These are phyloP conservation scores for Paratilapia polleni DNA, from an alignment of 2,113 vertebrate genomes.

Conservation along the genomic window DNA sequence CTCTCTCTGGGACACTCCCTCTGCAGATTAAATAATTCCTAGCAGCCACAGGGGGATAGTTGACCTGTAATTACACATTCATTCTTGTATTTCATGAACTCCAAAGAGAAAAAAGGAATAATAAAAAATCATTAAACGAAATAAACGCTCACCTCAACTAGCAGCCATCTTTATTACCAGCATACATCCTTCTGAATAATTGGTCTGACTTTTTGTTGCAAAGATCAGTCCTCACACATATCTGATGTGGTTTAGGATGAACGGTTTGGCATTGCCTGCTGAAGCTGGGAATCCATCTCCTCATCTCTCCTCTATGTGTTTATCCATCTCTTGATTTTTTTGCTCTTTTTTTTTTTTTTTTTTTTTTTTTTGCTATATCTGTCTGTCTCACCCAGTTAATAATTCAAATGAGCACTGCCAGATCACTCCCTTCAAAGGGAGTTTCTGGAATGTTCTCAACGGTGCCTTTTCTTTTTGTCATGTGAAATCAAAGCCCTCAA, in stretches of 20 bases:
- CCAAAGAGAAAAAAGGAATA: not conserved
- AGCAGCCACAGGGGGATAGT: slow-evolving; percentile 20
- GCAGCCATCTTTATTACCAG: slow-evolving; percentile 21
- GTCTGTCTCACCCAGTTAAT: slow-evolving; percentile 68
- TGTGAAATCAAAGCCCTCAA: slow-evolving; percentile 74
- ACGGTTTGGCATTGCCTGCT: slow-evolving; percentile 8
- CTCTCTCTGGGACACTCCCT: slow-evolving; percentile 40
- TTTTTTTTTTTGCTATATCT: slow-evolving; percentile 9
- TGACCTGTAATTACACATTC: slow-evolving; percentile 49
- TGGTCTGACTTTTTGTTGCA: slow-evolving; percentile 44
- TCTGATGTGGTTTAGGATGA: slow-evolving; percentile 12
- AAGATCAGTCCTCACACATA: slow-evolving; percentile 21
- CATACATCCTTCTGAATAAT: slow-evolving; percentile 43
- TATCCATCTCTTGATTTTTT: slow-evolving; percentile 45
- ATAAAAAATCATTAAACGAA: slow-evolving; percentile 17
- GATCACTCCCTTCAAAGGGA: slow-evolving; percentile 74
- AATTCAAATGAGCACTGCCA: slow-evolving; percentile 76
- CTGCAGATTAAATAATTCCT: slow-evolving; percentile 37
- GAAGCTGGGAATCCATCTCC: slow-evolving; percentile 44
- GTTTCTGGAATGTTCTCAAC: slow-evolving; percentile 70
- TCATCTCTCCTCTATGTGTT: slow-evolving; percentile 26
- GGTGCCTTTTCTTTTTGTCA: slow-evolving; percentile 70
- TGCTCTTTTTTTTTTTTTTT: slow-evolving; percentile 8
- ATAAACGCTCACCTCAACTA: slow-evolving; percentile 23
- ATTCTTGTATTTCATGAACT: slow-evolving; percentile 10